These are phyloP conservation scores for Minunthozetes semirufus DNA, from an alignment of 2,888 invertebrate species.

Conservation along the genomic window DNA sequence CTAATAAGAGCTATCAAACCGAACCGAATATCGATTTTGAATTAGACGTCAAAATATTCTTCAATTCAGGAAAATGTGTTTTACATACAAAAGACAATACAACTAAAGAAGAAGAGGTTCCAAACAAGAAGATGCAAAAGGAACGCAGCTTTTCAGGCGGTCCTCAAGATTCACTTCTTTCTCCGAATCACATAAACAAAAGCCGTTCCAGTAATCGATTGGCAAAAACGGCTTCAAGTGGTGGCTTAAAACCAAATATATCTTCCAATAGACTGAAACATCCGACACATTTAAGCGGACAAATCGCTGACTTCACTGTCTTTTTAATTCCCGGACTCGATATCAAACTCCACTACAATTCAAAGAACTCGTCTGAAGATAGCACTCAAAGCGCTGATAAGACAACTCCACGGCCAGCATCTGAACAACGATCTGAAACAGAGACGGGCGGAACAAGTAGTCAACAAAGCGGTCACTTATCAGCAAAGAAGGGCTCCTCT, in stretches of 20 bases:
- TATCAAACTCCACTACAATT: slow-evolving; percentile 78
- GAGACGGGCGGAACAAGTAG: slow-evolving; percentile 26
- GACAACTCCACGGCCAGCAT: neutral
- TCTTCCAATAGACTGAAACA: slow-evolving; percentile 42
- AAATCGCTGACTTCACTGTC: slow-evolving; percentile 61
- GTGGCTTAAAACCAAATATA: slow-evolving; percentile 41
- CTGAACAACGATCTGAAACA: neutral
- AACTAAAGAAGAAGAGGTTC: slow-evolving; percentile 54
- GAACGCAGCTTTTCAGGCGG: slow-evolving; percentile 64
- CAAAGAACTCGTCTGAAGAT: slow-evolving; percentile 55
- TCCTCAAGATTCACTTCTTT: slow-evolving; percentile 50
- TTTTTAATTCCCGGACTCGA: slow-evolving; percentile 86
- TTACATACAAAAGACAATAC: slow-evolving; percentile 78
- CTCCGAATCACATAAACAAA: slow-evolving; percentile 30
- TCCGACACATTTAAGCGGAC: slow-evolving; percentile 39
- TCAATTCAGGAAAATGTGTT: slow-evolving; percentile 94
- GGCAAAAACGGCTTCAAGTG: slow-evolving; percentile 28
- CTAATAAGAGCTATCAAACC: slow-evolving; percentile 38
- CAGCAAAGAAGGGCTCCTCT: slow-evolving; percentile 49
- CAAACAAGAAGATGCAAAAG: slow-evolving; percentile 60
- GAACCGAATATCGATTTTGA: slow-evolving; percentile 94
- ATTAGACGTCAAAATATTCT: slow-evolving; percentile 88
- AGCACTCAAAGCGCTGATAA: neutral
- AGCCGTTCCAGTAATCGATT: slow-evolving; percentile 26
- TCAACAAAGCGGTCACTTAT: slow-evolving; percentile 17